Conservation (phyloP, 2,113 vertebrate genomes). For the human (Homo sapiens) region DNA sequence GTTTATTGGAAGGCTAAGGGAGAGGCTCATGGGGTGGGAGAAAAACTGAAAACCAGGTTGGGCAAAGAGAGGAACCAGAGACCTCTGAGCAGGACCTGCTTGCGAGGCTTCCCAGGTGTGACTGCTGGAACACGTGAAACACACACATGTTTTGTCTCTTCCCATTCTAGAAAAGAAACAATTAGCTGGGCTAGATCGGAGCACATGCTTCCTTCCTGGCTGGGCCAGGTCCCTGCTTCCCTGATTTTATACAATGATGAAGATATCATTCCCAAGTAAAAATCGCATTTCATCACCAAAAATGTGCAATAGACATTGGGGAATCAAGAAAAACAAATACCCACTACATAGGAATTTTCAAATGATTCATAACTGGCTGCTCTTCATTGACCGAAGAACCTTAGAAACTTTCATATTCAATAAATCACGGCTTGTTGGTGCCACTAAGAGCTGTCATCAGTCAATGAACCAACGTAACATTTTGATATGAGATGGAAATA, state of each 20-base stretch:
- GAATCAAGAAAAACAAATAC: background rate
- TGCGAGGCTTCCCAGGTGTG: rapidly evolving
- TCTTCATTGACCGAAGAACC: background rate
- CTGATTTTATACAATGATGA: background rate
- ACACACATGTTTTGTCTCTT: background rate
- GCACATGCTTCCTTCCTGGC: background rate
- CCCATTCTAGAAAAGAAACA: background rate
- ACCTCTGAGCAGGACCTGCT: background rate
- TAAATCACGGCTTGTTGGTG: background rate
- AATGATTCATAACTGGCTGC: background rate
- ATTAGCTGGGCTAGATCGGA: background rate
- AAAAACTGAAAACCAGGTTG: too few relatives aligned
- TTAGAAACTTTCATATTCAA: background rate
- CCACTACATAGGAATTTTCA: background rate
- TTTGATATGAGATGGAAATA: background rate
- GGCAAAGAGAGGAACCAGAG: too few relatives aligned
- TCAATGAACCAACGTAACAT: background rate
- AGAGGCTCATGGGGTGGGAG: too few relatives aligned
- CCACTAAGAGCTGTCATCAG: background rate
- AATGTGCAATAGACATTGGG: background rate
- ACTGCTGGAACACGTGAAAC: rapidly evolving
- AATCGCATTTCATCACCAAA: background rate
- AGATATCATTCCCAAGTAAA: background rate
- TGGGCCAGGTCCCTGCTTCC: background rate
- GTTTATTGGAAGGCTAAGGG: background rate